Base-by-base conservation (phyloP, 2,888 invertebrate genomes). In the Aphidius colemani region DNA sequence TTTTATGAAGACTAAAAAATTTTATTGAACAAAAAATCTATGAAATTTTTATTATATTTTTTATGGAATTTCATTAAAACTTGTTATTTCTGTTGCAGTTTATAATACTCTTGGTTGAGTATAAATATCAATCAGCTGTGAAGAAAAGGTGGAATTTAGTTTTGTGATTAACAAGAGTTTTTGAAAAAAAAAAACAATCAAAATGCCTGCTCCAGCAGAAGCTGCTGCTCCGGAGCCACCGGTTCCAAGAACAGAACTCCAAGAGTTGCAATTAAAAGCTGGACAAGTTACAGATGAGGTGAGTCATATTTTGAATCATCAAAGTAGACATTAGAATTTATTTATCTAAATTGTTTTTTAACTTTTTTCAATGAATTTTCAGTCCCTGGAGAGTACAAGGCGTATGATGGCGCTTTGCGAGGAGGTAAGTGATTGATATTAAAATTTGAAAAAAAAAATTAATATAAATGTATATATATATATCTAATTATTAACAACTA, bases 381-480 rank as follows among this genome's bases (percentile, higher is more conserved):
- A 93, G 95, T 95, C 95, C 59, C 83, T 95, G 88, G 94, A 95
- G 83, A 93, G 94, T 79, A 95, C 95, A 70, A 87, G 95, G 80
- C 93, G 95, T 77, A 95, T 95, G 95, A 88, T 95, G 86, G 88
- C 90, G 74, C 88, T 95, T 85, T 95, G 95, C 84, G 95, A 95
- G 85, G 95, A 95, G 92, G 94, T 94, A 87, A 89, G 90, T 85
- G 71, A 60, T 53, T 67, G 61, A 61, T 61, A 61, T 66, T 59
- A 59, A 63, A 39, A 61, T 41, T 57, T 30, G 9, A 55, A 55
- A 59, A 59, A 48, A n/a, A 40, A 30, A 43, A 58, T 6, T 13
- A 18, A 4, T 30, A 30, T 30, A 30, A 30, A 30, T 30, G 30
- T 30, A 30, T 30, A 30, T 30, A 30, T 18, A 18, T 30, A 30